Conservation (phyloP, 2,797 vertebrate species). For the Coregonus sp. region DNA sequence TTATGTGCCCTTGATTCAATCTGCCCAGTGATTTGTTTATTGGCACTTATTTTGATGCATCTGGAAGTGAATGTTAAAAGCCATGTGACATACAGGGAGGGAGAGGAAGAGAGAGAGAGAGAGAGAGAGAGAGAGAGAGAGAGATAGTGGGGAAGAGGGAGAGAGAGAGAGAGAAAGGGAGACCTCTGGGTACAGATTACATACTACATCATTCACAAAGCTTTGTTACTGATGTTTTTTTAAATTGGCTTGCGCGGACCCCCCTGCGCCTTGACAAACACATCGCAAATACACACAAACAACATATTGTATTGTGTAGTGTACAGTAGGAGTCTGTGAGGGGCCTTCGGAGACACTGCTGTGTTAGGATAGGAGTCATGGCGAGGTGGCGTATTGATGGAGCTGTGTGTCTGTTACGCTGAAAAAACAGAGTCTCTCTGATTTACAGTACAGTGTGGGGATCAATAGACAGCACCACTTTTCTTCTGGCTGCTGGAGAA, state of each 20-base stretch:
- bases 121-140: no score
- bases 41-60: slow-evolving; percentile 81
- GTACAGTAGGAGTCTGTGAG: not conserved
- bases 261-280: slow-evolving; percentile 67
- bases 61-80: slow-evolving; percentile 75
- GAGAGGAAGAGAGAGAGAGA: slow-evolving; percentile 12
- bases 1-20: slow-evolving; percentile 80
- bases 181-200: slow-evolving; percentile 72
- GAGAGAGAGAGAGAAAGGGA: not conserved
- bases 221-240: slow-evolving; percentile 66
- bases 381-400: slow-evolving; percentile 18
- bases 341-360: slow-evolving; percentile 23
- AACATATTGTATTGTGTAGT: slow-evolving; percentile 68
- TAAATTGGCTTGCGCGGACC: slow-evolving; percentile 45
- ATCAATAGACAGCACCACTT: slow-evolving; percentile 74
- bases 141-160: no score
- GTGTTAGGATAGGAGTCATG: slow-evolving; percentile 63
- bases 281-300: slow-evolving; percentile 72
- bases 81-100: slow-evolving; percentile 36
- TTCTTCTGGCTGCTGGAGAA: slow-evolving; percentile 53
- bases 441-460: slow-evolving; percentile 65
- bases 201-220: slow-evolving; percentile 77
- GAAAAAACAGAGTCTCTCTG: slow-evolving; percentile 75
- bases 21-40: slow-evolving; percentile 80
- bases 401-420: slow-evolving; percentile 73